These are phyloP conservation scores for Carduelis carduelis DNA, from an alignment of 2,797 vertebrate species.

Conservation along the genomic window DNA sequence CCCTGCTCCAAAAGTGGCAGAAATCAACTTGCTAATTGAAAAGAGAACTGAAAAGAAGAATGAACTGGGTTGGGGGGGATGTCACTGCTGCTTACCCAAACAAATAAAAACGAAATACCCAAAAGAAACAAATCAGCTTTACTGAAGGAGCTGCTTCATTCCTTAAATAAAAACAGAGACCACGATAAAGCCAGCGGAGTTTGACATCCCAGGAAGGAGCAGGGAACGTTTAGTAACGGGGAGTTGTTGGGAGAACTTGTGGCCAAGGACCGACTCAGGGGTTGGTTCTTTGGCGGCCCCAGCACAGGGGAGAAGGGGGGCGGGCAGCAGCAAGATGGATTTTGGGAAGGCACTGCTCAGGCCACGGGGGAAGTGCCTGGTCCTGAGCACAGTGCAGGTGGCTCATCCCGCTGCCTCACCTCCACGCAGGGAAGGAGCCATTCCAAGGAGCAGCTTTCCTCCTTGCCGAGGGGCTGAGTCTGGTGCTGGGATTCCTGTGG, in stretches of 20 bases:
- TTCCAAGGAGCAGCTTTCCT: conserved; percentile 27
- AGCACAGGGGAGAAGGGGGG: not conserved
- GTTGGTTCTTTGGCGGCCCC: not conserved
- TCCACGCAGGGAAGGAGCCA: conserved; percentile 39
- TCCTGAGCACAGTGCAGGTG: not conserved
- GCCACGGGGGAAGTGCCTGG: not conserved
- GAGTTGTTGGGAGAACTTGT: not conserved
- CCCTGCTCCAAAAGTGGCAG: not conserved
- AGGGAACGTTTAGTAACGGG: not conserved
- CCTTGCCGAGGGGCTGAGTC: conserved; percentile 1
- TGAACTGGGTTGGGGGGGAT: not conserved
- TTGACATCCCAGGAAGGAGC: conserved; percentile 42
- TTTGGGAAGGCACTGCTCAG: not conserved
- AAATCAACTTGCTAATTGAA: not conserved
- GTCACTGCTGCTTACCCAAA: not conserved
- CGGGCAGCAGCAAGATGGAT: conserved; percentile 11
- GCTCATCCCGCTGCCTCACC: not conserved
- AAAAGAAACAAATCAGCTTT: conserved; percentile 64
- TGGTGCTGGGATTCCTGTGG: not conserved
- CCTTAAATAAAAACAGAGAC: conserved; percentile 56
- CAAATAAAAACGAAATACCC: not conserved
- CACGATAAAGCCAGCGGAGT: conserved; percentile 34
- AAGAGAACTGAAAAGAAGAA: not conserved
- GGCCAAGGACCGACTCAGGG: not conserved
- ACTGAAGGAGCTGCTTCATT: conserved; percentile 39